Evolutionary conservation across 2,113 vertebrate species (phyloP), one percentile per base, ranked within the genome.

Genomic region (Nematolebias whitei): DNA sequence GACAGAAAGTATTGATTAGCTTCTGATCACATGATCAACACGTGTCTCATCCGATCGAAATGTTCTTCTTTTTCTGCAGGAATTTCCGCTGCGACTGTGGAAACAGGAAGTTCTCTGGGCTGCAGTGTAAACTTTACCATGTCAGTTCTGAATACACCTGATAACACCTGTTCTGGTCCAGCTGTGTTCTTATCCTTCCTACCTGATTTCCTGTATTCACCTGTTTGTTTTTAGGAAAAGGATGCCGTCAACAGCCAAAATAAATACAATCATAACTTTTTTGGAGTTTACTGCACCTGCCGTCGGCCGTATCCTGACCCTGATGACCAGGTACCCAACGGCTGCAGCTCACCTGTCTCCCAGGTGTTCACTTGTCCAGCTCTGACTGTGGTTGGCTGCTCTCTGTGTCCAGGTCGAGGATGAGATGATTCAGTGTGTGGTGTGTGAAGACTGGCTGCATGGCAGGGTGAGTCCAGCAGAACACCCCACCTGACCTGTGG

Each of bases 401-500:
- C 1, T 45, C 12, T 64, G 38, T 53, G 90, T 88, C 73, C 94
- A 74, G 90, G 88, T 81, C 68, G 87, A 90, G 51, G 98, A 99
- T 79, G 96, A 98, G 92, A 99, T 99, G 98, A 98, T 99, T 79
- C 98, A 99, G 4, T 99, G 98, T 87, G 89, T 98, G 51, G 92
- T 96, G 52, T 99, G 98, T 91, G 98, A 99, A 90, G 98, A 99
- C 83, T 99, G 98, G 98, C 95, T 98, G 75, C 98, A 99, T 26
- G 96, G 95, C 81, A 93, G 96, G 94, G 98, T 99, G 91, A 95
- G 96, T 69, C 20, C 40, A 22, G 9, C 6, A 14, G 9, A n/a
- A n/a, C n/a, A n/a, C n/a, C n/a, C n/a, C n/a, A 29, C 38, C 38
- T 39, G 10, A 2, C 38, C 38, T 5, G 2, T 39, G 2, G 10